A percentile compares a stretch with the other conserved stretches of the same genome.
These are phyloP conservation scores for Scophthalmus maximus DNA, from an alignment of 2,113 vertebrate genomes.

Conservation along the genomic window DNA sequence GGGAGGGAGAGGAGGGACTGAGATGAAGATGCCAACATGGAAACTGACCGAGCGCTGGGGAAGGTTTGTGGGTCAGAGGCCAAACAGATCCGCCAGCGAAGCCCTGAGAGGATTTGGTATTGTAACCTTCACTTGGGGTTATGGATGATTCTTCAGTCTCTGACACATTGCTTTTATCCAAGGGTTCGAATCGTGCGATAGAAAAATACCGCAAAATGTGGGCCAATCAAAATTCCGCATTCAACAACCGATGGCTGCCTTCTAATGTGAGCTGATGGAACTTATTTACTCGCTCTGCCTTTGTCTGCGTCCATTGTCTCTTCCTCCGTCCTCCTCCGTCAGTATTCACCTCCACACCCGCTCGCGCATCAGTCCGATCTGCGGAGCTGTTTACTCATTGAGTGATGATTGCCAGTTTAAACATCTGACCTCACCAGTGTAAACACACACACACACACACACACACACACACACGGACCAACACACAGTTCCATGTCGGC, in stretches of 20 bases:
- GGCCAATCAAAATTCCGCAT: conserved; percentile 65
- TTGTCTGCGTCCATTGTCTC: conserved; percentile 31
- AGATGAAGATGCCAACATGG: conserved; percentile 33
- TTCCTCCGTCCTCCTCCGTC: conserved; percentile 30
- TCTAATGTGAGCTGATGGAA: conserved; percentile 49
- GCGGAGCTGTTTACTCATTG: conserved; percentile 64
- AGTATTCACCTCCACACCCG: conserved; percentile 50
- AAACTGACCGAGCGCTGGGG: conserved; percentile 27
- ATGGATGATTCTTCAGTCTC: conserved; percentile 24
- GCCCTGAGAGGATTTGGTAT: conserved; percentile 34
- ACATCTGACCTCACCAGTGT: conserved; percentile 58
- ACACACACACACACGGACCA: conserved; percentile 14
- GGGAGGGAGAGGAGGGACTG: neutral
- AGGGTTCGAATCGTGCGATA: conserved; percentile 51
- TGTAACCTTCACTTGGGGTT: conserved; percentile 39
- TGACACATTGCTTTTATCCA: conserved; percentile 59
- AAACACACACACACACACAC: conserved; percentile 27
- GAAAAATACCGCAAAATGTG: conserved; percentile 72
- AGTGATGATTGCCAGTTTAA: conserved; percentile 71
- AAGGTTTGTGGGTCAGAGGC: conserved; percentile 31
- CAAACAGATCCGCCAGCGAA: conserved; percentile 14
- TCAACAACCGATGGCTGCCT: conserved; percentile 56
- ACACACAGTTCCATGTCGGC: neutral
- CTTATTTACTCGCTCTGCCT: conserved; percentile 49
- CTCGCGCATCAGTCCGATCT: conserved; percentile 39